These are phyloP conservation scores for Phodopus roborovskii DNA, from an alignment of 2,113 vertebrate genomes.

Conservation along the genomic window DNA sequence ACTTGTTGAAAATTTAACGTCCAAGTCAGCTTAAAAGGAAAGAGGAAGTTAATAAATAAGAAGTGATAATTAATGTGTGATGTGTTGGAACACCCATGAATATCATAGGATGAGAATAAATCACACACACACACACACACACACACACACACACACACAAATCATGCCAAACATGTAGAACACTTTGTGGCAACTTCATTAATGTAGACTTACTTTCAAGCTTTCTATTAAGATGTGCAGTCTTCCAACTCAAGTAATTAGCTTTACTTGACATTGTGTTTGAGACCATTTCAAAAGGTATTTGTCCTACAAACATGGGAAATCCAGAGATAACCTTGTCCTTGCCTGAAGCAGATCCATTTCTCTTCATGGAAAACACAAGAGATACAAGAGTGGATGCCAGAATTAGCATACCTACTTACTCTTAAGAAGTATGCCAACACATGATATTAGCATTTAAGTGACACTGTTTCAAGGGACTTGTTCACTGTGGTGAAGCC, in stretches of 20 bases:
- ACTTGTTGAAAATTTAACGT: conserved; percentile 58
- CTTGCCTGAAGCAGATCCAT: background rate
- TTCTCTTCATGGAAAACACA: background rate
- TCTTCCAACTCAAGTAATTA: background rate
- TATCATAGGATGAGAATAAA: background rate
- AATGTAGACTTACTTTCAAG: background rate
- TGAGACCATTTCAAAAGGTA: background rate
- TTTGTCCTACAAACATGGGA: background rate
- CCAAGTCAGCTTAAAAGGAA: background rate
- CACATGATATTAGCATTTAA: background rate
- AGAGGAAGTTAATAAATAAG: background rate
- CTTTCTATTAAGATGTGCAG: background rate
- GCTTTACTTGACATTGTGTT: background rate
- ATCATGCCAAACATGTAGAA: background rate
- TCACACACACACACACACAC: background rate
- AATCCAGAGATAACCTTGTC: background rate
- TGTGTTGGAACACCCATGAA: background rate
- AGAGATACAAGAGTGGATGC: background rate
- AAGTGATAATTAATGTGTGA: background rate
- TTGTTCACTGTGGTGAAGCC: background rate
- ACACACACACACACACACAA: background rate
- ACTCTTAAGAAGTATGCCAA: background rate
- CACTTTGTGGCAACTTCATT: background rate
- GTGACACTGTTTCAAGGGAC: background rate
- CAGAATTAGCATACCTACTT: background rate